phyloP scores from a whole-genome alignment of 1,140 invertebrate genomes.

The Cydia fagiglandana region DNA sequence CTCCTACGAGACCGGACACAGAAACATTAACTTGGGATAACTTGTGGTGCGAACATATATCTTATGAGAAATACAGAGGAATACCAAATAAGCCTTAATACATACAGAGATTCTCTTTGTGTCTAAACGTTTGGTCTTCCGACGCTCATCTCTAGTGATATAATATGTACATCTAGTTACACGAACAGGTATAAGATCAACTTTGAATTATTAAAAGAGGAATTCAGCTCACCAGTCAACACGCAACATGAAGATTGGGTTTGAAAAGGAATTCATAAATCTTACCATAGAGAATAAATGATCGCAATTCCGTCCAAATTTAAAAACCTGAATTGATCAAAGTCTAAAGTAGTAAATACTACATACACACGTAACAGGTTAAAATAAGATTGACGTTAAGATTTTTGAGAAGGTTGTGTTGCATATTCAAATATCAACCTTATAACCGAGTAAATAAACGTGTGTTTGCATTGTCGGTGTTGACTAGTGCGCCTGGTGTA shows the following conservation, averaged over 20 bases:
- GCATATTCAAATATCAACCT: neutral
- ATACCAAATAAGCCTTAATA: constrained; percentile 49
- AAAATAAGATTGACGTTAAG: neutral
- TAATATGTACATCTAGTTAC: constrained; percentile 29
- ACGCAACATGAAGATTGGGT: constrained; percentile 2
- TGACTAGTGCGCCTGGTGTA: neutral
- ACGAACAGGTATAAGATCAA: constrained; percentile 14
- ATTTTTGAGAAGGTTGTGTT: neutral
- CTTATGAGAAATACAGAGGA: constrained; percentile 46
- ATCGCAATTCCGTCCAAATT: neutral
- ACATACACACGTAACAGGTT: neutral
- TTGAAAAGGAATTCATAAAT: neutral
- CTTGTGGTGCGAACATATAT: constrained; percentile 49
- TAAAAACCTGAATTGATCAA: neutral
- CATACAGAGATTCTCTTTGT: constrained; percentile 15
- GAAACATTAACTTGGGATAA: constrained; percentile 49
- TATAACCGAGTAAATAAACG: neutral
- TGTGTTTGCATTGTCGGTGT: neutral
- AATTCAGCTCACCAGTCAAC: constrained; percentile 21
- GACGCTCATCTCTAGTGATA: constrained; percentile 24
- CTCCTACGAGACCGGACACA: constrained; percentile 35
- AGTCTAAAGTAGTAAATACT: neutral
- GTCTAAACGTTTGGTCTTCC: constrained; percentile 4
- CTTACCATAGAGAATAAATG: neutral
- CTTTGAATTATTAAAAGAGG: constrained; percentile 21